Conservation (phyloP, 1,140 invertebrate genomes). For the Condylostylus longicornis region DNA sequence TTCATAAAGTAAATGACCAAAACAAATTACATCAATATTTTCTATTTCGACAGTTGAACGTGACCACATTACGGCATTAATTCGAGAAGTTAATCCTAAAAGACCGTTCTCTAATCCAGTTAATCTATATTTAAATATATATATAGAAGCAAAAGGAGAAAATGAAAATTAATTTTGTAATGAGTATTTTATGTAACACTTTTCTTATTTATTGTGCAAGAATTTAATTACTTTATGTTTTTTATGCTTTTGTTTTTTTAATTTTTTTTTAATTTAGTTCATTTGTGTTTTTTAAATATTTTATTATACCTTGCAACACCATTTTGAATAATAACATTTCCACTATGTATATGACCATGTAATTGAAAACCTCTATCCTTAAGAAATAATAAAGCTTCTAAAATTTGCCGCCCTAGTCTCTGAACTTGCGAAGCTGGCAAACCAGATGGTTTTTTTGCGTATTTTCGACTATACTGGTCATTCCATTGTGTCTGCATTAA, state of each 20-base stretch:
- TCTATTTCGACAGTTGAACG: slow-evolving; percentile 41
- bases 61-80: slow-evolving; percentile 35
- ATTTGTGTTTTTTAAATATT: slow-evolving; percentile 6
- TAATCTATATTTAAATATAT: slow-evolving; percentile 36
- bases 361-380: slow-evolving; percentile 75
- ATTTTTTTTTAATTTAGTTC: slow-evolving; percentile 1
- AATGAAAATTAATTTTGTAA: slow-evolving; percentile 16
- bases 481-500: slow-evolving; percentile 38
- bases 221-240: neutral
- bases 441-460: slow-evolving; percentile 46
- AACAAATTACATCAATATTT: slow-evolving; percentile 54
- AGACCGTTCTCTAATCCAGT: slow-evolving; percentile 72
- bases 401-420: slow-evolving; percentile 69
- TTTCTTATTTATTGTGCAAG: too few relatives aligned
- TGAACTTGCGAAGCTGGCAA: slow-evolving; percentile 64
- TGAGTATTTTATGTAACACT: too few relatives aligned
- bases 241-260: slow-evolving; percentile 11
- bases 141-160: slow-evolving; percentile 7
- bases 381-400: slow-evolving; percentile 74
- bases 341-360: slow-evolving; percentile 73
- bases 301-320: slow-evolving; percentile 51
- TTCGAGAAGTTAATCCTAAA: slow-evolving; percentile 58
- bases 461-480: slow-evolving; percentile 56
- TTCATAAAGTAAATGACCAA: slow-evolving; percentile 74
- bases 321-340: slow-evolving; percentile 82